Evolutionary conservation across 2,113 vertebrate genomes (phyloP).

Genomic region (Monarcha castaneiventris): DNA sequence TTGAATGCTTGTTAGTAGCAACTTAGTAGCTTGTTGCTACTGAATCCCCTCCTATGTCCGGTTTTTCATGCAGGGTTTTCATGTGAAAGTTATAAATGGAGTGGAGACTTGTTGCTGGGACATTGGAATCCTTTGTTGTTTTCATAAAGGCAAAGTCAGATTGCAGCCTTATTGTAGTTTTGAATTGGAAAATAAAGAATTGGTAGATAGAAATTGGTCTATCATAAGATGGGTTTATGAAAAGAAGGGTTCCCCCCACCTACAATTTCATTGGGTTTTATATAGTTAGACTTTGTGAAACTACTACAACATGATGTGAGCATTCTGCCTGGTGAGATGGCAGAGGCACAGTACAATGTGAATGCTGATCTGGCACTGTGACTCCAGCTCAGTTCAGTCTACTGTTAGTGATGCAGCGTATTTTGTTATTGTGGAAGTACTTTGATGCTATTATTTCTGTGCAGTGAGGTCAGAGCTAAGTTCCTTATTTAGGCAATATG

Average conservation of each 20-base stretch:
- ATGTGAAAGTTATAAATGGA: accelerated
- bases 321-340: not conserved
- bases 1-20: not conserved
- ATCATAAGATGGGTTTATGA: not conserved
- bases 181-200: not conserved
- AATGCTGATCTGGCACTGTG: not conserved
- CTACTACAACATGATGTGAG: not conserved
- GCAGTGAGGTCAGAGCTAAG: not conserved
- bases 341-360: not conserved
- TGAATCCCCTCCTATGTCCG: not conserved
- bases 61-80: not conserved
- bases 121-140: not conserved
- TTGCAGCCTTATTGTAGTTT: not conserved
- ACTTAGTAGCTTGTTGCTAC: not conserved
- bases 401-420: not conserved
- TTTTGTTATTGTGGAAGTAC: not conserved
- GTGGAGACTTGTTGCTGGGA: not conserved
- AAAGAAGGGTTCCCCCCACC: not conserved
- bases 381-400: not conserved
- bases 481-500: not conserved
- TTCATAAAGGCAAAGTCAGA: not conserved
- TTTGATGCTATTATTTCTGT: not conserved
- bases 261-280: not conserved
- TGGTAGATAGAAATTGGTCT: not conserved
- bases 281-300: not conserved